Base-by-base conservation (phyloP, 2,888 invertebrate genomes). In the Candidula unifasciata region DNA sequence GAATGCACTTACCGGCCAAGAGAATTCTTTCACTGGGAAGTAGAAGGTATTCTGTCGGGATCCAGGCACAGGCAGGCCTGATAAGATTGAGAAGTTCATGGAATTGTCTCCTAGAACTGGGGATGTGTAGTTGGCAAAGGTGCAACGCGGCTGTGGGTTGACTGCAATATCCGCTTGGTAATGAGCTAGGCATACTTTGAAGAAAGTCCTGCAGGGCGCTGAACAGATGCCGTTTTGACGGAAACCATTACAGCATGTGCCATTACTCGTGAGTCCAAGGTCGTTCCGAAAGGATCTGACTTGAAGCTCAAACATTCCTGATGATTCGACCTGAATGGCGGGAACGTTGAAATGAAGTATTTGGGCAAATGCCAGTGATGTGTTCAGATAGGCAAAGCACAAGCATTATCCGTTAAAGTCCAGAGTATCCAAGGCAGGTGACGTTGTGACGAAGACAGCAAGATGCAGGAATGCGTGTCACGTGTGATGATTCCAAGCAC, bases 111-210 rank as follows among this genome's bases (percentile, higher is more conserved):
- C 92, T 91, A 97, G 95, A 90, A 97, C 96, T 86, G 97, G 96
- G 89, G 98, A 98, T 88, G 96, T 96, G 91, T 97, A 96, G 95
- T 97, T 97, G 92, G 98, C 98, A 94, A 97, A 98, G 84, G 97
- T 97, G 95, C 98, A 98, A 89, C 96, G 96, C 10, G 89, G 87
- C 69, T 84, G 83, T 21, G 81, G 81, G 44, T 91, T 83, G 76
- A 80, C 79, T 97, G 96, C 91, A 94, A 99, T 97, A 94, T 96
- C 96, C 84, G 96, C 96, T 95, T 98, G 98, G 95, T 97, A 99
- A 94, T 98, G 97, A 94, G 98, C 98, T 93, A 99, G 96, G 95
- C 98, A 99, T 92, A 98, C 97, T 92, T 97, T 96, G 95, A 99
- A 98, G 95, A 97, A 96, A 93, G 98, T 98, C 94, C 96, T 96